Conservation (phyloP, 2,888 invertebrate species). For the Zootermopsis nevadensis region DNA sequence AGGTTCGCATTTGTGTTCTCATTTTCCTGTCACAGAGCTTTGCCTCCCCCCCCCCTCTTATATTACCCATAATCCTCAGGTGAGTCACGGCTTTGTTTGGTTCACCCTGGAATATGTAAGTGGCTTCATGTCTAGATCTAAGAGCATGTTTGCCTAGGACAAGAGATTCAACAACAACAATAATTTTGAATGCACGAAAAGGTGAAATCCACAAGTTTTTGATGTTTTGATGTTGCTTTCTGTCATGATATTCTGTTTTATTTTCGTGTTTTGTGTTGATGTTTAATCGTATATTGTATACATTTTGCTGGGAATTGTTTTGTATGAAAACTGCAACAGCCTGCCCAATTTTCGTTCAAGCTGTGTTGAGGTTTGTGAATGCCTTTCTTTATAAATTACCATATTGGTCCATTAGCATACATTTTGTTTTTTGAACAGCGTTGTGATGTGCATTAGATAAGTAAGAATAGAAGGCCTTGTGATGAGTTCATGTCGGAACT, state of each 20-base stretch:
- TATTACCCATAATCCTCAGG: background rate
- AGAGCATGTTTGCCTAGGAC: slow-evolving; percentile 23
- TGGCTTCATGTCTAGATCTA: slow-evolving; percentile 27
- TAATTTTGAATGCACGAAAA: slow-evolving; percentile 7
- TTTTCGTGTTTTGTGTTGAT: slow-evolving; percentile 9
- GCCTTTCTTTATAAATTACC: background rate
- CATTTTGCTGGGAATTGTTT: background rate
- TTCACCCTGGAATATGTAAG: slow-evolving; percentile 1
- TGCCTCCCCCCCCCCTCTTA: background rate
- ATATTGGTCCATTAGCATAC: no score
- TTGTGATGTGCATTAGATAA: no score
- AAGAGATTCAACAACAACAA: background rate
- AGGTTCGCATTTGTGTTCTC: background rate
- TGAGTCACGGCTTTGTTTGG: slow-evolving; percentile 24
- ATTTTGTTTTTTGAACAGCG: no score
- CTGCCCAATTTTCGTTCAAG: background rate
- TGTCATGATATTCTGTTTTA: background rate
- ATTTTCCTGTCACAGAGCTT: background rate
- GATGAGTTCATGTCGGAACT: no score
- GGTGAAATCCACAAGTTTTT: background rate
- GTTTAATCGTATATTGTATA: slow-evolving; percentile 15
- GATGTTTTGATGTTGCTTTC: background rate
- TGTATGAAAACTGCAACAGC: background rate
- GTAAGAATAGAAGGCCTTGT: no score
- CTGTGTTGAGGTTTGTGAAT: slow-evolving; percentile 32